Conservation (phyloP, 2,113 vertebrate genomes). For the Coptodon bakossiorum region DNA sequence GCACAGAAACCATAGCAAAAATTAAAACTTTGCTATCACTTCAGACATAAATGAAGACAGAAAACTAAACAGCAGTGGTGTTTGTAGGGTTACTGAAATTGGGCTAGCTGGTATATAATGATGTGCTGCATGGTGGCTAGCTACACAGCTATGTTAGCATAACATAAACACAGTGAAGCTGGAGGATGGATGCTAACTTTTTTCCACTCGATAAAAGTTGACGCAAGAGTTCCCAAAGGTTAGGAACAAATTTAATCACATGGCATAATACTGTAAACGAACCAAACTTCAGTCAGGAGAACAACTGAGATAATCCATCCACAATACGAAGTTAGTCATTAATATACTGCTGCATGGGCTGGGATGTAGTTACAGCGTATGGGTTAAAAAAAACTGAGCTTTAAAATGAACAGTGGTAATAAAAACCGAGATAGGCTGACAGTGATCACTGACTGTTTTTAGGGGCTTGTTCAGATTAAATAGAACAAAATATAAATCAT, state of each 20-base stretch:
- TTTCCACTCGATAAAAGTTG: background rate
- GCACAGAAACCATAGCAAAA: background rate
- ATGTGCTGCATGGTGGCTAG: background rate
- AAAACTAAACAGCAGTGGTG: background rate
- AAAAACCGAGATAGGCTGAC: background rate
- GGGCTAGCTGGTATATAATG: background rate
- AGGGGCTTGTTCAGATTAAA: background rate
- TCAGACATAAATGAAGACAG: background rate
- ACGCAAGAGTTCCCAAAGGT: background rate
- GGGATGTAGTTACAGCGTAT: background rate
- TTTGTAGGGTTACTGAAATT: background rate
- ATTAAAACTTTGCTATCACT: background rate
- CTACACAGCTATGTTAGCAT: background rate
- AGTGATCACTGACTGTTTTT: background rate
- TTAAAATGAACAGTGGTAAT: background rate
- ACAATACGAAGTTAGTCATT: background rate
- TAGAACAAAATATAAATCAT: background rate
- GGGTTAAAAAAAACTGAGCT: background rate
- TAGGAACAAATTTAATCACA: background rate
- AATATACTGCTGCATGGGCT: background rate
- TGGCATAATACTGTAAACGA: background rate
- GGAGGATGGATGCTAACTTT: background rate
- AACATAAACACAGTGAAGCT: background rate
- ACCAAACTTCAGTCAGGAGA: background rate
- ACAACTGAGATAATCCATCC: background rate